These are phyloP conservation scores for Myotis yumanensis DNA, from an alignment of 2,113 vertebrate genomes.

Conservation along the genomic window DNA sequence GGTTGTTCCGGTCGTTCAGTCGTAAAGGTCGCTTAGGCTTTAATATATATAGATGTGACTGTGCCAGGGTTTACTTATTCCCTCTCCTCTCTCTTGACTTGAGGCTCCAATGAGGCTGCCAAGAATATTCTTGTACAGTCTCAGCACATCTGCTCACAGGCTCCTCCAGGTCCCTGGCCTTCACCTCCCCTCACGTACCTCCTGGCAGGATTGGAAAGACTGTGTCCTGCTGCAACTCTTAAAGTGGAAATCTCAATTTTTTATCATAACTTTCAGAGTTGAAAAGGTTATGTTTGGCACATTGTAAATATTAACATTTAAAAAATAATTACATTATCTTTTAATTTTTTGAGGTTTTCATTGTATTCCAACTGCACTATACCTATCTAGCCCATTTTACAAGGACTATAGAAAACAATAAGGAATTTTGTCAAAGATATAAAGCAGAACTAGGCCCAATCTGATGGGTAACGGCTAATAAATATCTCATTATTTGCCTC, in stretches of 20 bases:
- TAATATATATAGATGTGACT: too few relatives aligned
- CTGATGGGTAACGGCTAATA: neutral
- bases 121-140: too few relatives aligned
- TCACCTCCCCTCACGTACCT: neutral
- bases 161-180: rapidly evolving
- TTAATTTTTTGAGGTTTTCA: neutral
- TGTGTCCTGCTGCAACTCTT: neutral
- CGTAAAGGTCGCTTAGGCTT: too few relatives aligned
- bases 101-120: neutral
- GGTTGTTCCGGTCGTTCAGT: too few relatives aligned
- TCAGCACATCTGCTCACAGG: rapidly evolving
- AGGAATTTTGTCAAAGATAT: neutral
- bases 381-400: neutral
- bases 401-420: neutral
- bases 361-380: neutral
- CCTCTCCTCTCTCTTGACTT: too few relatives aligned
- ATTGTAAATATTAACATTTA: neutral
- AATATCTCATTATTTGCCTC: neutral
- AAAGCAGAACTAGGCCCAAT: neutral
- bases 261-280: neutral
- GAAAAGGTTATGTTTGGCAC: neutral
- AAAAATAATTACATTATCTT: neutral
- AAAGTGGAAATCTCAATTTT: neutral
- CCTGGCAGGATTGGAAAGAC: neutral
- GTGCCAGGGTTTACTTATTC: rapidly evolving